Conservation (phyloP, 2,113 vertebrate genomes). For the Paramormyrops kingsleyae region DNA sequence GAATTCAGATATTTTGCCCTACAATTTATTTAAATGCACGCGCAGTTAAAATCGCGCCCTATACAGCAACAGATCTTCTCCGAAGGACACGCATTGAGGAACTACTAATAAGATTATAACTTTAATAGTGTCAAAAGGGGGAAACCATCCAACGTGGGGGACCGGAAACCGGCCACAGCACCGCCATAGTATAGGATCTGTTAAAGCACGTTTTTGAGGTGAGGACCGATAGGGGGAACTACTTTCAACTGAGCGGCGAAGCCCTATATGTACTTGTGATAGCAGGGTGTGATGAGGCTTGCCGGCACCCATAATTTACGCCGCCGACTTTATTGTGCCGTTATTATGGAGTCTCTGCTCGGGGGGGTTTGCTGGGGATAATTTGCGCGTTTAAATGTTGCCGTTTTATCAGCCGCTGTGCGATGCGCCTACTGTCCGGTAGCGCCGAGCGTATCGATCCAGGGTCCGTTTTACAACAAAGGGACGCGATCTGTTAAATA, state of each 20-base stretch:
- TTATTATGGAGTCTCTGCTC: neutral
- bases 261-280: constrained; percentile 29
- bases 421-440: neutral
- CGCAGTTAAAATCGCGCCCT: neutral
- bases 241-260: constrained; percentile 27
- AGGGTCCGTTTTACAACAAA: constrained; percentile 10
- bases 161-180: neutral
- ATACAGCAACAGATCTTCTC: neutral
- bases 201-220: neutral
- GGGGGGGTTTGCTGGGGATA: neutral
- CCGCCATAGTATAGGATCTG: neutral
- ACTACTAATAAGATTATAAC: neutral
- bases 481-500: neutral
- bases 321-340: constrained; percentile 12
- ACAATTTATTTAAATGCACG: neutral
- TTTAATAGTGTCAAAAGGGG: neutral
- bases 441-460: neutral
- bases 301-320: constrained; percentile 15
- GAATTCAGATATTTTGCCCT: neutral
- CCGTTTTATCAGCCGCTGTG: neutral
- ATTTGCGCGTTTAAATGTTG: neutral
- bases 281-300: constrained; percentile 26
- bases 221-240: constrained; percentile 25
- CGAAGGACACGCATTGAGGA: neutral
- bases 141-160: neutral